Base-by-base conservation (phyloP, 2,113 vertebrate species). In the Arothron firmamentum region DNA sequence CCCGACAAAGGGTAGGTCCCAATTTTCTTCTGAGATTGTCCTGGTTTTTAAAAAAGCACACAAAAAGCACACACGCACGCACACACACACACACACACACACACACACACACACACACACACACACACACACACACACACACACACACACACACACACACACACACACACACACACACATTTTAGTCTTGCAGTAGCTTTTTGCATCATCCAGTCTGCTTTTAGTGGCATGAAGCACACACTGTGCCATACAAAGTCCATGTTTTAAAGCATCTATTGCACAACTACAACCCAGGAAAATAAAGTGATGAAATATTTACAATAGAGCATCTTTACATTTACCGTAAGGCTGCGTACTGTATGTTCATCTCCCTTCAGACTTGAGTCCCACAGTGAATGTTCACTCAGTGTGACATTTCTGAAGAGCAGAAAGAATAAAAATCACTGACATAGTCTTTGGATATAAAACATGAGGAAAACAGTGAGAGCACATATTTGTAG, bases 271-370 rank as follows among this genome's bases (percentile, higher is more conserved):
- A 23, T 65, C 48, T 52, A 12, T 66, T 66, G 17, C 8, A 4
- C 0, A 4, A 23, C 59, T 10, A n/a, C n/a, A 31, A 49, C 25
- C 28, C 11, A 15, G 6, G 0, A n/a, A 45, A 55, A 77, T 58
- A 49, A 49, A 54, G 2, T 60, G 46, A 59, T 77, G 18, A 70
- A 72, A 65, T 72, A 63, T 70, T 77, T 65, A 70, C 28, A 62
- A 59, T 13, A 1, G 47, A 43, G 8, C 12, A 1, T 53, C 46
- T 55, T 13, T 59, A 25, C 25, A 3, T 25, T 25, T 25, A 25
- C 25, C 25, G 25, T 25, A 25, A 25, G 25, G 25, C 25, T 5
- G 25, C 3, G 25, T 25, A 5, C 25, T 25, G 25, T 25, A 8
- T 28, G 51, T 80, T 43, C 47, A 52, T 51, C 42, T 41, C 51